Conservation (phyloP, 2,113 vertebrate genomes). For the Gulo gulo region DNA sequence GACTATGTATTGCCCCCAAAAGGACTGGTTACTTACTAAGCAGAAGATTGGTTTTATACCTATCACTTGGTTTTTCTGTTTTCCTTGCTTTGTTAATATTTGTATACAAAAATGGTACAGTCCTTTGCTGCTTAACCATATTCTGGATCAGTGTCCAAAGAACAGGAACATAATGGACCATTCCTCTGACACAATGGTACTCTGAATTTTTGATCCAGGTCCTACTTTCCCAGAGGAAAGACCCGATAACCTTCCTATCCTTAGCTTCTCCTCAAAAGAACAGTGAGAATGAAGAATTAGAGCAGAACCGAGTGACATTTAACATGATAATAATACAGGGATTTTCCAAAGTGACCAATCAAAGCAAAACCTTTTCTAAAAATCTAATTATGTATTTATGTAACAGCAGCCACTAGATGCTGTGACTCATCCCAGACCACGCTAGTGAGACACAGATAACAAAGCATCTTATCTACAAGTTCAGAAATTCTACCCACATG, state of each 20-base stretch:
- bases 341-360: slow-evolving; percentile 29
- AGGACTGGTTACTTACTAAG: slow-evolving; percentile 38
- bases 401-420: not conserved
- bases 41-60: slow-evolving; percentile 9
- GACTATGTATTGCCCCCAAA: slow-evolving; percentile 19
- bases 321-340: slow-evolving; percentile 2
- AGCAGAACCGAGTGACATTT: not conserved
- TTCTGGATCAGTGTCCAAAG: not conserved
- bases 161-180: not conserved
- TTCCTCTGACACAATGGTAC: not conserved
- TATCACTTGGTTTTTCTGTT: slow-evolving; percentile 19
- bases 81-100: slow-evolving; percentile 15
- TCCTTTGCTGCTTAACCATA: not conserved
- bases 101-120: not conserved
- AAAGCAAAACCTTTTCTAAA: not conserved
- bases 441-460: not conserved
- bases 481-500: not conserved
- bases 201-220: not conserved
- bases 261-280: slow-evolving; percentile 8
- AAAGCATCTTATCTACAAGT: not conserved
- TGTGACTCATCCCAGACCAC: not conserved
- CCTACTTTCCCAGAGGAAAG: not conserved
- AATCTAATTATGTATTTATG: not conserved
- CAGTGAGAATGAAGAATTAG: slow-evolving; percentile 12
- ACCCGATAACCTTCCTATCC: not conserved